Percentiles rank a stretch among this genome's conserved stretches.
Conservation (phyloP, 1,140 invertebrate genomes). For the Aphaenogaster ashmeadi region DNA sequence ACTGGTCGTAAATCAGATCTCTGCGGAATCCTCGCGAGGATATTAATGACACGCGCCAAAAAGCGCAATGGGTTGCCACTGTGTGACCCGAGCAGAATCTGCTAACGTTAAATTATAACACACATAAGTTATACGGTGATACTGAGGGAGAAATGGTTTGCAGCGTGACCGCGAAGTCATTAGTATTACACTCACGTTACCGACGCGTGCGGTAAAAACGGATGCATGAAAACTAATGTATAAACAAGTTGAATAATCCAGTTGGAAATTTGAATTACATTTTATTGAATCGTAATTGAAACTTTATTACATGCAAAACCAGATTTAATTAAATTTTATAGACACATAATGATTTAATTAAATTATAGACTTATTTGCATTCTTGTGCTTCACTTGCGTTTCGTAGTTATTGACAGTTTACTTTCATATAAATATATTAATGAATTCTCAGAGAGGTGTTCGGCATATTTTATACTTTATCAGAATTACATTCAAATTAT, state of each 20-base stretch:
- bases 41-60: slow-evolving; percentile 50
- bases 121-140: slow-evolving; percentile 41
- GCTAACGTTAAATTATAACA: slow-evolving; percentile 48
- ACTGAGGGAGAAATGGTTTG: slow-evolving; percentile 14
- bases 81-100: slow-evolving; percentile 5
- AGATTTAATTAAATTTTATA: slow-evolving; percentile 43
- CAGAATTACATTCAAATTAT: slow-evolving; percentile 15
- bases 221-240: background rate
- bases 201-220: background rate
- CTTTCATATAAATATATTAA: slow-evolving; percentile 22
- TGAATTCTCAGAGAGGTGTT: background rate
- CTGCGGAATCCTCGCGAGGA: background rate
- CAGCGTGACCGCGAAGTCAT: background rate
- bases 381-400: background rate
- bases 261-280: slow-evolving; percentile 39
- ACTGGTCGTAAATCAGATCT: slow-evolving; percentile 34
- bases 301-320: background rate
- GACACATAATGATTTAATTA: slow-evolving; percentile 28
- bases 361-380: slow-evolving; percentile 9
- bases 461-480: background rate
- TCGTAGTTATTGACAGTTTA: slow-evolving; percentile 26
- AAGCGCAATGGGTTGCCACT: slow-evolving; percentile 27
- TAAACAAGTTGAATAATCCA: slow-evolving; percentile 18
- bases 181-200: slow-evolving; percentile 15
- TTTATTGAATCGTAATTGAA: slow-evolving; percentile 12